Conservation (phyloP, 1,140 invertebrate genomes). For the Carcinoscorpius rotundicauda region DNA sequence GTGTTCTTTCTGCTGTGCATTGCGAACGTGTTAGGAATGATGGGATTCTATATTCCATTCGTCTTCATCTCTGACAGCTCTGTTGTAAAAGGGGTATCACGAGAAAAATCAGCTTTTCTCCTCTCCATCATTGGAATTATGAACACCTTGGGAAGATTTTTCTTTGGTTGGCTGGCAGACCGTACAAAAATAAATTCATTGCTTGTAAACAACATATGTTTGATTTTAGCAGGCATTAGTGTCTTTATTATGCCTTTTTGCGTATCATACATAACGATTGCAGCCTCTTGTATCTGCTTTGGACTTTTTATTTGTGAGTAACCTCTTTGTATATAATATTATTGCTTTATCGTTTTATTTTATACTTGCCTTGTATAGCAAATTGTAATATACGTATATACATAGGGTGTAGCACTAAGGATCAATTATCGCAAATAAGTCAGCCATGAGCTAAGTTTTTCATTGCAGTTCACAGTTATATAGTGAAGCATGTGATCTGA, state of each 20-base stretch:
- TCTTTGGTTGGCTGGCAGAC: constrained; percentile 43
- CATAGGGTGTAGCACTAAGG: too few species aligned
- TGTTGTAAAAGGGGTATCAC: constrained; percentile 44
- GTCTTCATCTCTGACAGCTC: constrained; percentile 82
- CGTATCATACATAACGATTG: constrained; percentile 56
- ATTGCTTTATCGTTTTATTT: too few species aligned
- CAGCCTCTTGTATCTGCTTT: constrained; percentile 77
- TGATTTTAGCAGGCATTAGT: constrained; percentile 74
- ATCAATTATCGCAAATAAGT: too few species aligned
- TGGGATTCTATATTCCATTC: constrained; percentile 90
- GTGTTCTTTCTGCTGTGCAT: constrained; percentile 85
- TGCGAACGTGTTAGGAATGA: constrained; percentile 87
- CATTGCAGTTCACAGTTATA: too few species aligned
- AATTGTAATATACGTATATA: too few species aligned
- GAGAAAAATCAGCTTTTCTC: constrained; percentile 64
- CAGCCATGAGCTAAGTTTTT: too few species aligned
- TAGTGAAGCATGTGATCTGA: too few species aligned
- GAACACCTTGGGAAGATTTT: constrained; percentile 41
- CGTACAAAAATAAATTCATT: constrained; percentile 60
- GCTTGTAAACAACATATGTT: constrained; percentile 84
- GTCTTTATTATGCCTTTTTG: constrained; percentile 77
- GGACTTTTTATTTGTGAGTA: constrained; percentile 90
- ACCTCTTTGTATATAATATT: too few species aligned
- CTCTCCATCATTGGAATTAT: constrained; percentile 61
- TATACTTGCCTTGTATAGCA: too few species aligned